Evolutionary conservation across 2,888 invertebrate genomes (phyloP), one percentile per base, ranked within the genome.

Genomic region (Oscheius sp.): DNA sequence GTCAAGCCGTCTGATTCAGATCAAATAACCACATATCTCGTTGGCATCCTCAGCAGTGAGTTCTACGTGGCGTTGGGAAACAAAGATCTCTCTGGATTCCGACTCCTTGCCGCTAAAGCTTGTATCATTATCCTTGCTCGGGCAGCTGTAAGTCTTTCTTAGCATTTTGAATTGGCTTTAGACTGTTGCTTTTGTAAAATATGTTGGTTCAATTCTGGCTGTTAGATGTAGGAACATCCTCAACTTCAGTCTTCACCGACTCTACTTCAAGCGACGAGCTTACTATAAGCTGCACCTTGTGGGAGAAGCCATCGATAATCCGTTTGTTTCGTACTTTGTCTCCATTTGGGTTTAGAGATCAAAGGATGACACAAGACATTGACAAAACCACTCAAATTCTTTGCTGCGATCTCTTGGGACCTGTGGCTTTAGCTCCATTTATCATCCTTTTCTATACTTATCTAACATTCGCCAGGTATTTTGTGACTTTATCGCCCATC

Each of bases 391-490:
- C 89, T 70, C 79, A 85, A 12, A 83, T 87, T 1, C 87, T 89
- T 69, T 88, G 79, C 27, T 73, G 88, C 65, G 86, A 87, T 70
- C 87, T 90, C 23, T 78, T 89, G 29, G 87, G 87, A 0, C 87
- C 88, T 3, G 71, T 88, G 3, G 74, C 88, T 33, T 82, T 88
- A 25, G 81, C 88, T 8, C 90, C 90, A 12, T 90, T 90, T 79
- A 88, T 89, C 37, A 89, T 90, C 53, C 87, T 84, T 1, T 91
- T 90, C 80, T 90, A 90, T 81, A 87, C 89, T 2, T 90, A 90
- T 81, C 83, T 88, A 67, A 88, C 89, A 1, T 89, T 88, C 72
- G 76, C 78, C 34, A 87, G 88, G 89, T 89, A 55, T 5, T 3
- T 2, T 77, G 79, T 29, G 37, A 4, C 10, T 27, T 34, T 50